Evolutionary conservation across 2,113 vertebrate species (phyloP).

Genomic region (Clarias macrocephalus): DNA sequence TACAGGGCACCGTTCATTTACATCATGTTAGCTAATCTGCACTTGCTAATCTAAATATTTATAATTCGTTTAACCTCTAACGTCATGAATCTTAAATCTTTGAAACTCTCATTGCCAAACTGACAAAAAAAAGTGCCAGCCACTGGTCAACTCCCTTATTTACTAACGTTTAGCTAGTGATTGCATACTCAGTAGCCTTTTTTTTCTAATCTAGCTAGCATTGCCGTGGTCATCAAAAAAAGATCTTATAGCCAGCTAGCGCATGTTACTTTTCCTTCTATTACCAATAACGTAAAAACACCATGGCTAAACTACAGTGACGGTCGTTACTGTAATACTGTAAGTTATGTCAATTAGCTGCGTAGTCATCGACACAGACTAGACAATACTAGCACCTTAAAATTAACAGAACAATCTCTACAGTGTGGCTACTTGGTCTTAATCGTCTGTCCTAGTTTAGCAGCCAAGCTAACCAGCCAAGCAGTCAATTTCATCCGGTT

Average conservation of each 20-base stretch:
- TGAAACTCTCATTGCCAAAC: neutral
- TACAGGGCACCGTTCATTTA: neutral
- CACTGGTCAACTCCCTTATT: neutral
- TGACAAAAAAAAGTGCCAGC: neutral
- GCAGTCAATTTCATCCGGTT: neutral
- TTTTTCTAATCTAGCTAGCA: neutral
- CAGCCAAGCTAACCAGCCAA: neutral
- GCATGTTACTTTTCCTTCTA: neutral
- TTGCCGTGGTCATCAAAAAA: neutral
- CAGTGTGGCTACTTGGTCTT: neutral
- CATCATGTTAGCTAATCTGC: neutral
- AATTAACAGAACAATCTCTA: neutral
- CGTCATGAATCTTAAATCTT: neutral
- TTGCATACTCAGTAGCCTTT: neutral
- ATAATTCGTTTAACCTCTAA: neutral
- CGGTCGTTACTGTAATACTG: neutral
- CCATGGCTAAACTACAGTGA: neutral
- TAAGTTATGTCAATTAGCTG: neutral
- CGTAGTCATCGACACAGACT: neutral
- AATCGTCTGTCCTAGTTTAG: neutral
- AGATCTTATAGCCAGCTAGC: neutral
- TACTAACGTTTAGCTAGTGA: neutral
- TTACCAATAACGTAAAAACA: neutral
- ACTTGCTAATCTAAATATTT: neutral
- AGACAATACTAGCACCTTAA: neutral